phyloP scores from a whole-genome alignment of 2,888 invertebrate species.

The Argyresthia albistria region DNA sequence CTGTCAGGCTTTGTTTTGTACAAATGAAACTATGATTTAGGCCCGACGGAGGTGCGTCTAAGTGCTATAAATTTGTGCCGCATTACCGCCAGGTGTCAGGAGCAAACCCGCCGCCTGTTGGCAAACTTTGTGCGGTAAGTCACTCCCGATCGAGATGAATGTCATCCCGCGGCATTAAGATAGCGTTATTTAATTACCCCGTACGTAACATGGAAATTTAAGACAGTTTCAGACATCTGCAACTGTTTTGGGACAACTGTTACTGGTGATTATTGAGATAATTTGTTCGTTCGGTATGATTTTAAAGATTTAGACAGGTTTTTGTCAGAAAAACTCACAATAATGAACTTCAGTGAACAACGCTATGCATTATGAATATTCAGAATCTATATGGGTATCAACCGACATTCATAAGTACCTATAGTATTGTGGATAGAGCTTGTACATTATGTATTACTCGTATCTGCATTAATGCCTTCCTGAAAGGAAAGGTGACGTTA shows the following conservation, averaged over 20 bases:
- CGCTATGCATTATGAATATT: too few species aligned
- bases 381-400: too few species aligned
- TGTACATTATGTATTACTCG: background rate
- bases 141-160: constrained; percentile 35
- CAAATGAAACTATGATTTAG: background rate
- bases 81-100: constrained; percentile 62
- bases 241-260: background rate
- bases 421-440: too few species aligned
- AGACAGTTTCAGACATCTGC: background rate
- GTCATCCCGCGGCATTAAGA: background rate
- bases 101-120: constrained; percentile 42
- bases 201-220: background rate
- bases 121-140: constrained; percentile 53
- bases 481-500: constrained; percentile 51
- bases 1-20: constrained; percentile 8
- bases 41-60: constrained; percentile 32
- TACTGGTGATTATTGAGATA: too few species aligned
- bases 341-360: too few species aligned
- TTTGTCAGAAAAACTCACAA: too few species aligned
- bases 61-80: constrained; percentile 51
- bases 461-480: constrained; percentile 33
- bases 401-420: too few species aligned
- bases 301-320: too few species aligned
- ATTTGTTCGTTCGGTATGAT: too few species aligned
- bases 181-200: background rate